A percentile compares a stretch with the other conserved stretches of the same genome.
These are phyloP conservation scores for Pandion haliaetus DNA, from an alignment of 2,113 vertebrate genomes.

Conservation along the genomic window DNA sequence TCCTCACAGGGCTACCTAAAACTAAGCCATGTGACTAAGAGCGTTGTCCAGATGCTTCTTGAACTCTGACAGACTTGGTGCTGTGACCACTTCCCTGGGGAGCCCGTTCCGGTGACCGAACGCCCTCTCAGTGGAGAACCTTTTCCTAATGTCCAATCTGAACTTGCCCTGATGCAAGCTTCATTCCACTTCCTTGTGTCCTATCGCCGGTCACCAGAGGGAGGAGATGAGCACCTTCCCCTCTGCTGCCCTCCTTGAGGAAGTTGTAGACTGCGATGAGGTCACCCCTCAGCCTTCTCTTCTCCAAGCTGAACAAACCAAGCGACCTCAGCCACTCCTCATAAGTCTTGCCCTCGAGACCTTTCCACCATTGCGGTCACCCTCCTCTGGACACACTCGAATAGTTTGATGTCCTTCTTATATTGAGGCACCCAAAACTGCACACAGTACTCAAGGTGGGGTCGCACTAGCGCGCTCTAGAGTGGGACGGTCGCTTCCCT, in stretches of 20 bases:
- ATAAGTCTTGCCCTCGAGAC: neutral
- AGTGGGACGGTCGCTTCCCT: neutral
- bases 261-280: neutral
- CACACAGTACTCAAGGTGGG: no score
- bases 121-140: neutral
- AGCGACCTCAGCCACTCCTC: neutral
- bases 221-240: neutral
- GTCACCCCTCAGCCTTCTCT: neutral
- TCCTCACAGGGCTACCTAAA: neutral
- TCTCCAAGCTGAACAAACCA: neutral
- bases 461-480: neutral
- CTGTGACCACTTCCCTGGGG: neutral
- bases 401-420: neutral
- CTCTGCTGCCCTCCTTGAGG: neutral
- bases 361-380: neutral
- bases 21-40: neutral
- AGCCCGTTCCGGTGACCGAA: neutral
- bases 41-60: neutral
- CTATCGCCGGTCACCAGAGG: neutral
- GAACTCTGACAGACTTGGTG: neutral
- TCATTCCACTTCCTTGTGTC: neutral
- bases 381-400: neutral
- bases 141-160: neutral
- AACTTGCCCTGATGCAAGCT: neutral
- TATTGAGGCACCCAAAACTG: neutral